phyloP scores from a whole-genome alignment of 2,888 invertebrate species.

The Tricholauxania praeusta region DNA sequence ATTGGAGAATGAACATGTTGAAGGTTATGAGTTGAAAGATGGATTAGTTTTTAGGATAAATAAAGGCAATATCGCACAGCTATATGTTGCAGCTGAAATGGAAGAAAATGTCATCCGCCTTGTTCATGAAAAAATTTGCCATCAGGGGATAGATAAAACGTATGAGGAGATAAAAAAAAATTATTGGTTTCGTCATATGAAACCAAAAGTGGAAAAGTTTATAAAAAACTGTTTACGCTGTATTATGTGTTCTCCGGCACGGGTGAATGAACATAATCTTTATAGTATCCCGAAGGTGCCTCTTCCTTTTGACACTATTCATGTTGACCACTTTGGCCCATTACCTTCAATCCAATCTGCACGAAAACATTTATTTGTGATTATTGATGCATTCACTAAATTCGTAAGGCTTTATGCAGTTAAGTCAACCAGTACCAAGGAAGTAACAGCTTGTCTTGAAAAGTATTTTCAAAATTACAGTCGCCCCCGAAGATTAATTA shows the following conservation, averaged over 20 bases:
- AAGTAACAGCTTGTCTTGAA: conserved; percentile 31
- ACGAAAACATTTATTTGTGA: conserved; percentile 25
- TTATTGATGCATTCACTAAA: conserved; percentile 27
- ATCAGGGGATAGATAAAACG: conserved; percentile 35
- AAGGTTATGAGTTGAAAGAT: conserved; percentile 35
- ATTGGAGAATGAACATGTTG: conserved; percentile 17
- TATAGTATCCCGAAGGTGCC: conserved; percentile 31
- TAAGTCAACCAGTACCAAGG: conserved; percentile 29
- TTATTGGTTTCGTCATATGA: conserved; percentile 42
- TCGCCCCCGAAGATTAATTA: conserved; percentile 34
- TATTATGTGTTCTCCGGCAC: conserved; percentile 16
- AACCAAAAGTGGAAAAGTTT: conserved; percentile 1
- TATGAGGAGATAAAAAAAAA: conserved; percentile 35
- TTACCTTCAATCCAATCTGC: conserved; percentile 22
- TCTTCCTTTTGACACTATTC: conserved; percentile 30
- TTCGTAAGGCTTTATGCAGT: conserved; percentile 23
- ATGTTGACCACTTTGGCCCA: conserved; percentile 32
- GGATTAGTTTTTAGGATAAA: conserved; percentile 36
- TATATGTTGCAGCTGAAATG: conserved; percentile 43
- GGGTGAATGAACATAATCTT: conserved; percentile 26
- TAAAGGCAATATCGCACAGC: conserved; percentile 22
- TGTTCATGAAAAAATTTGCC: conserved; percentile 41
- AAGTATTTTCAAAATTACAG: conserved; percentile 43
- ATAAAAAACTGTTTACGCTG: conserved; percentile 27
- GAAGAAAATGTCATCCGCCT: conserved; percentile 38